phyloP scores from a whole-genome alignment of 2,888 invertebrate genomes.

The Mongoloraphidia duomilia region DNA sequence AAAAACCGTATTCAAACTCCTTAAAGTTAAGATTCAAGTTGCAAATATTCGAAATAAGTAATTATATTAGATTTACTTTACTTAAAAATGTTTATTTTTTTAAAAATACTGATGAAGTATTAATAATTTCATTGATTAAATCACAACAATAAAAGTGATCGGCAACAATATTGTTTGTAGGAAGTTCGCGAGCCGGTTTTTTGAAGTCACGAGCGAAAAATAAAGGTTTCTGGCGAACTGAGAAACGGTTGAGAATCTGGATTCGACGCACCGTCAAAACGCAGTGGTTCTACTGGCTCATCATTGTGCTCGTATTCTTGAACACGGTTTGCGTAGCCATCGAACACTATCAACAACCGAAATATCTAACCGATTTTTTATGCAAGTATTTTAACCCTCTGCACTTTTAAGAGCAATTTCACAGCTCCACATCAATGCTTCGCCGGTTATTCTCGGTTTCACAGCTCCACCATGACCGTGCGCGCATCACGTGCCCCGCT shows the following conservation, averaged over 20 bases:
- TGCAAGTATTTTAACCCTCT: constrained; percentile 51
- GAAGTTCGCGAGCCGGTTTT: constrained; percentile 63
- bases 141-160: too few relatives aligned
- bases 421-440: too few relatives aligned
- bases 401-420: neutral
- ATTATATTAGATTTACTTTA: too few relatives aligned
- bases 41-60: too few relatives aligned
- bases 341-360: constrained; percentile 93
- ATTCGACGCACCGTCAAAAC: constrained; percentile 92
- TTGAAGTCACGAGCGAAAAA: constrained; percentile 81
- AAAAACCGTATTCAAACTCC: too few relatives aligned
- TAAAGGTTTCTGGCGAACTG: constrained; percentile 85
- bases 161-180: constrained; percentile 29
- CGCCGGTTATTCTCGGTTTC: too few relatives aligned
- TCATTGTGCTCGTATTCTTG: constrained; percentile 97
- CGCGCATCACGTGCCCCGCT: too few relatives aligned
- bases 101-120: too few relatives aligned
- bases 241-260: constrained; percentile 87
- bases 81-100: too few relatives aligned
- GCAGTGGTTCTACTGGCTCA: constrained; percentile 99
- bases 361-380: constrained; percentile 89
- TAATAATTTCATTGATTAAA: too few relatives aligned
- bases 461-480: too few relatives aligned
- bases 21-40: too few relatives aligned
- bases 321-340: constrained; percentile 98